A percentile compares a stretch with the other conserved stretches of the same genome.
These are phyloP conservation scores for Carcina quercana DNA, from an alignment of 2,888 invertebrate species.

Conservation along the genomic window DNA sequence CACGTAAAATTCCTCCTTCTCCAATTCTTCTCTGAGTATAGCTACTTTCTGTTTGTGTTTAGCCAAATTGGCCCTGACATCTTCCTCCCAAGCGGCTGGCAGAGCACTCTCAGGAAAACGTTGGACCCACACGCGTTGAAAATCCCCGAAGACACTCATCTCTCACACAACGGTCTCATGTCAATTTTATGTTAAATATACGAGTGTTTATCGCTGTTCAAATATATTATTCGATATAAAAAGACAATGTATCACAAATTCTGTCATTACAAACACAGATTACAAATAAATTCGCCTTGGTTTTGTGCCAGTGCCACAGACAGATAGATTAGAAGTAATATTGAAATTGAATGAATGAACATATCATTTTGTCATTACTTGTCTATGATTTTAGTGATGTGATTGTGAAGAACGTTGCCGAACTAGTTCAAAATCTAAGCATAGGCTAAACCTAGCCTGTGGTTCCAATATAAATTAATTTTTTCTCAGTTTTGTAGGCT, in stretches of 20 bases:
- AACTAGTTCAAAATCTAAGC: too few species aligned
- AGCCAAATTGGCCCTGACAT: slow-evolving; percentile 91
- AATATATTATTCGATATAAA: slow-evolving; percentile 27
- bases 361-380: too few species aligned
- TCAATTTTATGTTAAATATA: slow-evolving; percentile 60
- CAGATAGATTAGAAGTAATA: too few species aligned
- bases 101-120: slow-evolving; percentile 92
- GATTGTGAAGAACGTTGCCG: too few species aligned
- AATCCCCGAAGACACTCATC: slow-evolving; percentile 93
- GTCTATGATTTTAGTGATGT: too few species aligned
- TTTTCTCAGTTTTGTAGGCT: too few species aligned
- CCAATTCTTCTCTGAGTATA: slow-evolving; percentile 87
- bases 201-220: slow-evolving; percentile 19
- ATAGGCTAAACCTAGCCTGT: too few species aligned
- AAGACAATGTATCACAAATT: slow-evolving; percentile 20
- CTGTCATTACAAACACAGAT: slow-evolving; percentile 44
- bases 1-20: slow-evolving; percentile 93
- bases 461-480: too few species aligned
- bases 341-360: too few species aligned
- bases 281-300: too few species aligned
- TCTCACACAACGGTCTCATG: slow-evolving; percentile 73
- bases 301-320: too few species aligned
- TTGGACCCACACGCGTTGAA: slow-evolving; percentile 93
- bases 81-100: slow-evolving; percentile 94
- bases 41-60: slow-evolving; percentile 92